A percentile compares a stretch with the other conserved stretches of the same genome.
These are phyloP conservation scores for Adelognathus sp. DNA, from an alignment of 2,888 invertebrate genomes.

Conservation along the genomic window DNA sequence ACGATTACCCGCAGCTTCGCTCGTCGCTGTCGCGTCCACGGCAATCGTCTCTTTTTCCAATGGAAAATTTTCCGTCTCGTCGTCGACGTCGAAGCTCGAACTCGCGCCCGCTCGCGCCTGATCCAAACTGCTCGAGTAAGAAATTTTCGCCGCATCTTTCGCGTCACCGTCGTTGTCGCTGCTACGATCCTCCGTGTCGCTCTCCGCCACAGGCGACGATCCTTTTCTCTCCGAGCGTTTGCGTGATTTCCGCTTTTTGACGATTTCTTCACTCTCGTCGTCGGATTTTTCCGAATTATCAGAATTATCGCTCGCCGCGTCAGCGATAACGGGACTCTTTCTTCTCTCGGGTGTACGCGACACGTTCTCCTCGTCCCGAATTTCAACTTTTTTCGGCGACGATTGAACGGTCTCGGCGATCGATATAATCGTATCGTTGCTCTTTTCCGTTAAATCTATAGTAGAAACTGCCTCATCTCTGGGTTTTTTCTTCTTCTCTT, in stretches of 20 bases:
- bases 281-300: conserved; percentile 26
- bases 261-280: conserved; percentile 17
- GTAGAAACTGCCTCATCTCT: conserved; percentile 34
- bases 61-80: conserved; percentile 70
- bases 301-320: not conserved
- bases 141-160: conserved; percentile 45
- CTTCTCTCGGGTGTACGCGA: conserved; percentile 7
- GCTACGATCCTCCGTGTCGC: conserved; percentile 44
- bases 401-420: conserved; percentile 51
- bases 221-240: conserved; percentile 31
- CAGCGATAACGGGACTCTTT: no score
- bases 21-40: conserved; percentile 3
- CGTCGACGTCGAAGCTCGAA: conserved; percentile 63
- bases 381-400: conserved; percentile 60
- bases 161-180: conserved; percentile 44
- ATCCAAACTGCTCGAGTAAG: conserved; percentile 51
- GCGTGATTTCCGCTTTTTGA: conserved; percentile 16
- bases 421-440: conserved; percentile 58
- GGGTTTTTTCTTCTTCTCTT: not conserved
- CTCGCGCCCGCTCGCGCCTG: conserved; percentile 48
- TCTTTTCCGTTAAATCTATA: conserved; percentile 61
- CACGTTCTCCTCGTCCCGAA: conserved; percentile 5
- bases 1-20: conserved; percentile 22
- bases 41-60: conserved; percentile 70
- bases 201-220: conserved; percentile 32